Base-by-base conservation (phyloP, 2,113 vertebrate genomes). In the Turnix velox region DNA sequence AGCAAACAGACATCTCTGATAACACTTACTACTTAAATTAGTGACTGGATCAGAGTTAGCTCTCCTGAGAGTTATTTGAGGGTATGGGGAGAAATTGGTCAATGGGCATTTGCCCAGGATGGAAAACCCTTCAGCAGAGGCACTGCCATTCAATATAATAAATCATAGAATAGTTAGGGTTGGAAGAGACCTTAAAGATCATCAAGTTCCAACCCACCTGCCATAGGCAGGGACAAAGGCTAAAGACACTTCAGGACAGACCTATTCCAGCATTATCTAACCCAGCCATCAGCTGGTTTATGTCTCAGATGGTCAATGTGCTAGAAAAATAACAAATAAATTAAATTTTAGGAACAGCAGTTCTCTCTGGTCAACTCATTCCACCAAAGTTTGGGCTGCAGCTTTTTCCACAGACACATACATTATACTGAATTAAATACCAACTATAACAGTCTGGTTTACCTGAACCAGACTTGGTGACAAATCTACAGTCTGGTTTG, bases 321-420 rank as follows among this genome's bases (percentile, higher is more conserved):
- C 71, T 25, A 93, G 55, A 90, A 93, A 91, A 94, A 57, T 40
- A 91, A 91, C 55, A 95, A 95, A 82, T 40, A 71, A 88, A 76
- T 59, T 8, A 37, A 83, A 10, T 40, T 88, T 92, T 66, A 87
- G 87, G 68, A 95, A 85, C 39, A 90, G 55, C 37, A 72, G 48
- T 33, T 92, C 76, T 92, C 76, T 84, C 49, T 84, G 63, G n/a
- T 31, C 84, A 93, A 55, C 43, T 65, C 46, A 67, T 35, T 61
- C 49, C 71, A 80, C 35, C 45, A 49, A 86, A 67, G 59, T 79
- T 81, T 49, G 81, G 81, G 46, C 52, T 43, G 35, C 51, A 90
- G 17, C 14, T 42, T 55, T 78, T 74, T n/a, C n/a, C 66, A 87
- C 30, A 74, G 83, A 83, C 15, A 48, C 9, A 76, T 66, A 40